Evolutionary conservation across 1,140 invertebrate genomes (phyloP), one percentile per base, ranked within the genome.

Genomic region (Zaprionus davidi): DNA sequence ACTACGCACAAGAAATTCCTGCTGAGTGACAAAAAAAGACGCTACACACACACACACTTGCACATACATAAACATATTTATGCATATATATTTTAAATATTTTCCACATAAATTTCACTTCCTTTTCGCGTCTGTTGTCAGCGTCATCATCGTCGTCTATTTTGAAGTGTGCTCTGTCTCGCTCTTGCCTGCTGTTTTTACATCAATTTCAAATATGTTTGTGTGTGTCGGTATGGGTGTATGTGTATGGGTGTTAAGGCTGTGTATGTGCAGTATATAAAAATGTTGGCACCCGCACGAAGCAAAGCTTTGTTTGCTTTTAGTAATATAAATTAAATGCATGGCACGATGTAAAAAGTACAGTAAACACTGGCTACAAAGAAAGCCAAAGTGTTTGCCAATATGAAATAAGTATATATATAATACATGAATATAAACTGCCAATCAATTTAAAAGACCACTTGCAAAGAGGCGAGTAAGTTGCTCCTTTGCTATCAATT

Each of bases 81-180:
- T 53, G 59, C 41, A 31, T 31, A 56, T 83, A 65, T 74, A 77
- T 87, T 87, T 87, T 71, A 80, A 86, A 86, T 82, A 86, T 86
- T 82, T 87, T 66, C 31, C 71, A 38, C 55, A 80, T 75, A 76
- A 59, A 69, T 71, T 70, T 69, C 49, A 60, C 59, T 68, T 65
- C 60, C 55, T 62, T 68, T 77, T 68, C 53, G 77, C 56, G n/a
- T 59, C 31, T 60, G 53, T 64, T 76, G 75, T 84, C 82, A 77
- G 41, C 77, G 58, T 49, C 75, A 65, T 66, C 70, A 56, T 46
- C 34, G 26, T 69, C 58, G 51, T 69, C 66, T 62, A 65, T 76
- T 71, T 68, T 41, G 17, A n/a, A 59, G 7, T 31, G 46, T 72
- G 9, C 46, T 3, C 44, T 49, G 2, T 49, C 20, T 24, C 46